Evolutionary conservation across 2,113 vertebrate species (phyloP).

Genomic region (Gopherus flavomarginatus): DNA sequence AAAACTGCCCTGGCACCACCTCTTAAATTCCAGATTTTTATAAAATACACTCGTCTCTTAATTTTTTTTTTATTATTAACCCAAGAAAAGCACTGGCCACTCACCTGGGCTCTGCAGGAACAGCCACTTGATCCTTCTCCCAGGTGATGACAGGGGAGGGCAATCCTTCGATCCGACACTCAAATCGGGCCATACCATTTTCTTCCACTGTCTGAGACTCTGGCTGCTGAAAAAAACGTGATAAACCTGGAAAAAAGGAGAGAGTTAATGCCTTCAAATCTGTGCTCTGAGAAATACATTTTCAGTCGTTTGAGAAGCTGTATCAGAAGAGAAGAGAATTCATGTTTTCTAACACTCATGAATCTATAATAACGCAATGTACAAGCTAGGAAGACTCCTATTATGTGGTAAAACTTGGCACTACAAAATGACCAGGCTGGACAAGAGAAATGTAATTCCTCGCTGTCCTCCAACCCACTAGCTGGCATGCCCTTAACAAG

Average conservation of each 20-base stretch:
- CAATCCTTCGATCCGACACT: constrained; percentile 91
- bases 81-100: not conserved
- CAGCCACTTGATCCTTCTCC: constrained; percentile 87
- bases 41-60: not conserved
- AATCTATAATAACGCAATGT: not conserved
- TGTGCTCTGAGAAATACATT: not conserved
- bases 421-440: not conserved
- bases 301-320: not conserved
- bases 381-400: not conserved
- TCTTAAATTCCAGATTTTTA: not conserved
- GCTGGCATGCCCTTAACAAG: not conserved
- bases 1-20: not conserved
- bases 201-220: constrained; percentile 84
- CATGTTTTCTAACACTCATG: not conserved
- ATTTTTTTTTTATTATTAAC: not conserved
- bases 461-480: not conserved
- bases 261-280: not conserved
- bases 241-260: constrained; percentile 80
- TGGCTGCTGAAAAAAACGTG: constrained; percentile 88
- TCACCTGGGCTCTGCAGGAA: constrained; percentile 88
- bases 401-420: not conserved
- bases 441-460: not conserved
- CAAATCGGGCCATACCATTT: constrained; percentile 88
- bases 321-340: not conserved
- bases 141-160: constrained; percentile 90